Evolutionary conservation across 1,140 invertebrate genomes (phyloP).

Genomic region (Drosophila malerkotliana): DNA sequence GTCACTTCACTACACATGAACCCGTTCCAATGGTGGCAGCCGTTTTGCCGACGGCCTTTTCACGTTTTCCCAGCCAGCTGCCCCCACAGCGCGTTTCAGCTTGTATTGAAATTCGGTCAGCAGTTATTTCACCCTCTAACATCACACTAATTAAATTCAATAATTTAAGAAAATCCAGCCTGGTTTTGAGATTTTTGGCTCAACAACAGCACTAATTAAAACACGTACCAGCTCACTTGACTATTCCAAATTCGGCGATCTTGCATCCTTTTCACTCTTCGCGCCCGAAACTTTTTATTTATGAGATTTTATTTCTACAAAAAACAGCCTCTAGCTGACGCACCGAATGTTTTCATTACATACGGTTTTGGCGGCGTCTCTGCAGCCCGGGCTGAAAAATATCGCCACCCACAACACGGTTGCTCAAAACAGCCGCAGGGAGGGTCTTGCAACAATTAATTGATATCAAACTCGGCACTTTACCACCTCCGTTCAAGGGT

Average conservation of each 20-base stretch:
- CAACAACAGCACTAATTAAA: too few relatives aligned
- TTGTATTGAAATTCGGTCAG: too few relatives aligned
- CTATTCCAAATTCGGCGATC: background rate
- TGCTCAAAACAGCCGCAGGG: background rate
- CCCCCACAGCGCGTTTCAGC: too few relatives aligned
- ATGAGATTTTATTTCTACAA: background rate
- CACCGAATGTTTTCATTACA: background rate
- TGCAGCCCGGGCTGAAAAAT: background rate
- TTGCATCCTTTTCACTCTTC: background rate
- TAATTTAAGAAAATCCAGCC: too few relatives aligned
- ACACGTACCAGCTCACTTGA: background rate
- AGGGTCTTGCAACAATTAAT: background rate
- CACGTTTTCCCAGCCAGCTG: background rate
- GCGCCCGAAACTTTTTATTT: background rate
- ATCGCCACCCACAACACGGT: background rate
- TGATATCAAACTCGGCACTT: background rate
- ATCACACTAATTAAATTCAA: too few relatives aligned
- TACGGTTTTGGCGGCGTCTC: background rate
- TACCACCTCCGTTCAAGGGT: background rate
- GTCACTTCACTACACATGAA: background rate
- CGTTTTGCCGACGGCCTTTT: slow-evolving; percentile 2
- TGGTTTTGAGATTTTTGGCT: too few relatives aligned
- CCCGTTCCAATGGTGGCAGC: background rate
- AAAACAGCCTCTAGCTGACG: too few relatives aligned
- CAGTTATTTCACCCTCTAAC: too few relatives aligned